These are phyloP conservation scores for Bagarius yarrelli DNA, from an alignment of 2,113 vertebrate species.

Conservation along the genomic window DNA sequence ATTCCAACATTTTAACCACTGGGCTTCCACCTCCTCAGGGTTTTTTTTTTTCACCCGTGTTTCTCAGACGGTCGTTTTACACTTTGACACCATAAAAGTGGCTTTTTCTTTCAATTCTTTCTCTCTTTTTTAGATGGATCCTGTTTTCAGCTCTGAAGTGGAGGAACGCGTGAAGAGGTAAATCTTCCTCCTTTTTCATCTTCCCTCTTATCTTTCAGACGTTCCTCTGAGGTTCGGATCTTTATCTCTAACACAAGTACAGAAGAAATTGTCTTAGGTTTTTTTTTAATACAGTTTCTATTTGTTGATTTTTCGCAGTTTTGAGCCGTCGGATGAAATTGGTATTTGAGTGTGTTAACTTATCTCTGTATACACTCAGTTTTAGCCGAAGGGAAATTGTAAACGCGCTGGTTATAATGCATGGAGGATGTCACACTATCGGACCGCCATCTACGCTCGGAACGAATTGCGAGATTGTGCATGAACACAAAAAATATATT, in stretches of 20 bases:
- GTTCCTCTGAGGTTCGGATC: neutral
- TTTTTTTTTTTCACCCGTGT: neutral
- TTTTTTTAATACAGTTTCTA: neutral
- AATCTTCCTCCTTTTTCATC: constrained; percentile 44
- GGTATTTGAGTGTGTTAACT: constrained; percentile 1
- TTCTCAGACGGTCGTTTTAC: neutral
- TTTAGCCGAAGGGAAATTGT: neutral
- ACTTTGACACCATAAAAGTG: neutral
- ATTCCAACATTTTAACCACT: too few relatives aligned
- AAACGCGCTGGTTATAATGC: neutral
- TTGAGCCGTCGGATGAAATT: constrained; percentile 3
- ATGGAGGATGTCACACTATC: constrained; percentile 16
- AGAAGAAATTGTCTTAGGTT: neutral
- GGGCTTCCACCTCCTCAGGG: too few relatives aligned
- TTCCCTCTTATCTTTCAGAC: constrained; percentile 3
- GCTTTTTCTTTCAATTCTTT: neutral
- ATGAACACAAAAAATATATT: neutral
- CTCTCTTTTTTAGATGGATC: constrained; percentile 77
- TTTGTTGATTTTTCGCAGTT: neutral
- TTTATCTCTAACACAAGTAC: constrained; percentile 25
- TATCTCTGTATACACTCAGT: constrained; percentile 6
- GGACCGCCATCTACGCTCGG: neutral
- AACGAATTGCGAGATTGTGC: constrained; percentile 4
- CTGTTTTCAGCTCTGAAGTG: constrained; percentile 75
- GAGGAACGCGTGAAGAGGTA: constrained; percentile 80